A percentile compares a stretch with the other conserved stretches of the same genome.
Evolutionary conservation across 30 jellyfish, hydroid and myxozoan genomes (phyloP).

Genomic region (Aurelia sp.): DNA sequence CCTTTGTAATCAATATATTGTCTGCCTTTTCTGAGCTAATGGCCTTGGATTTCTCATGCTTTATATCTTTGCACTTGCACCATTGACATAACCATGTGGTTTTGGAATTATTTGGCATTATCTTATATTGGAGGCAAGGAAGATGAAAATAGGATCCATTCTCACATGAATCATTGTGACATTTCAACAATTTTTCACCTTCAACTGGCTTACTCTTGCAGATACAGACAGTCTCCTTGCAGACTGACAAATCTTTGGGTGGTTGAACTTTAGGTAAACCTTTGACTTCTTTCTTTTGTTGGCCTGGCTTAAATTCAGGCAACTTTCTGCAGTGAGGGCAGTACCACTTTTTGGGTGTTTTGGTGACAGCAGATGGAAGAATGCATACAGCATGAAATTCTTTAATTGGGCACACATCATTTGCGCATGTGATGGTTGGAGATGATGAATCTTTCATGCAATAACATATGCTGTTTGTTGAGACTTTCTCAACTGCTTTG

Average conservation of each 20-base stretch:
- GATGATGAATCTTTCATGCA: conserved; percentile 11
- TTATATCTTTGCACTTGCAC: conserved; percentile 33
- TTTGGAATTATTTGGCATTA: conserved; percentile 45
- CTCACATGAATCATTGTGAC: conserved; percentile 40
- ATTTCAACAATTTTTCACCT: conserved; percentile 36
- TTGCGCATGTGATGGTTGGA: conserved; percentile 29
- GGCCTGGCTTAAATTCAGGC: conserved; percentile 36
- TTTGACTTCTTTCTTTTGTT: conserved; percentile 37
- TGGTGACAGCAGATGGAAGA: conserved; percentile 51
- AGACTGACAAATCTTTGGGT: conserved; percentile 3
- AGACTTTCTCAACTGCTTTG: conserved; percentile 10
- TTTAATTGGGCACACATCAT: conserved; percentile 52
- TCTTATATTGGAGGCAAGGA: conserved; percentile 23
- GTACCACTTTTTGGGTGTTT: conserved; percentile 48
- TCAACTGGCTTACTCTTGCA: conserved; percentile 46
- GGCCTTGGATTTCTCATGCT: background rate
- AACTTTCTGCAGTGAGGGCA: conserved; percentile 56
- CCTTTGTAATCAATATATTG: background rate
- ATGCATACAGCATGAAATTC: conserved; percentile 35
- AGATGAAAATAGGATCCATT: conserved; percentile 47
- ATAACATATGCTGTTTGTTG: conserved; percentile 45
- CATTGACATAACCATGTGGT: conserved; percentile 48
- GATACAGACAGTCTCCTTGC: conserved; percentile 40
- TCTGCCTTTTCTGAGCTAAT: background rate
- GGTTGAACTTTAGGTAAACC: conserved; percentile 31